Percentiles rank a stretch among this genome's conserved stretches.
phyloP scores from a whole-genome alignment of 2,888 invertebrate genomes.

The Drosophila merina region DNA sequence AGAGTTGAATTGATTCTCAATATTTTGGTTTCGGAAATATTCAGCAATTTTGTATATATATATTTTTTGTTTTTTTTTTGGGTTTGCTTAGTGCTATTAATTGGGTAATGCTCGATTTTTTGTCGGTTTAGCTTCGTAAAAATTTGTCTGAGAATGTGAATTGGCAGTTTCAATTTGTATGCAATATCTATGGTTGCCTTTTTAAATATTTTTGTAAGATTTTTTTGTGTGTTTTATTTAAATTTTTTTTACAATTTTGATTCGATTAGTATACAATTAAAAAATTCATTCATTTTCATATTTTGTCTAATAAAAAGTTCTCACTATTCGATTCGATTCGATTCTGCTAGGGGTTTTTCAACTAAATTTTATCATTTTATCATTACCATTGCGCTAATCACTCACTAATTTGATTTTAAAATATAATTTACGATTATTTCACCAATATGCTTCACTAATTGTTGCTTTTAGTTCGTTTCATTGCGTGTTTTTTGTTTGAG shows the following conservation, averaged over 20 bases:
- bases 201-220: slow-evolving; percentile 1
- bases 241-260: slow-evolving; percentile 42
- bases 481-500: slow-evolving; percentile 24
- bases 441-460: slow-evolving; percentile 65
- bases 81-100: slow-evolving; percentile 40
- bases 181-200: slow-evolving; percentile 20
- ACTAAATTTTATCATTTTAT: slow-evolving; percentile 41
- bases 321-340: slow-evolving; percentile 53
- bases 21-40: slow-evolving; percentile 44
- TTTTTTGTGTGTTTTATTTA: slow-evolving; percentile 21
- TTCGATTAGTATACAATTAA: slow-evolving; percentile 51
- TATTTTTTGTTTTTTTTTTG: slow-evolving; percentile 31
- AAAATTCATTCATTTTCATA: slow-evolving; percentile 46
- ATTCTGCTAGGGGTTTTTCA: slow-evolving; percentile 39
- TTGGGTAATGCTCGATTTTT: slow-evolving; percentile 34
- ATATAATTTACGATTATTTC: slow-evolving; percentile 56
- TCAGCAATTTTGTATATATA: slow-evolving; percentile 48
- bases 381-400: slow-evolving; percentile 42
- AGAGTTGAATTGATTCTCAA: slow-evolving; percentile 16
- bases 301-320: slow-evolving; percentile 51
- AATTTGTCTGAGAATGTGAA: slow-evolving; percentile 73
- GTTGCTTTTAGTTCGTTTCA: slow-evolving; percentile 51
- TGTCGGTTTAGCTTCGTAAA: slow-evolving; percentile 34
- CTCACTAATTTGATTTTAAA: slow-evolving; percentile 43
- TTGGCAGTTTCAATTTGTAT: slow-evolving; percentile 71